Percentiles rank a stretch among this genome's conserved stretches.
Evolutionary conservation across 2,888 invertebrate species (phyloP).

Genomic region (Odontocerum albicorne): DNA sequence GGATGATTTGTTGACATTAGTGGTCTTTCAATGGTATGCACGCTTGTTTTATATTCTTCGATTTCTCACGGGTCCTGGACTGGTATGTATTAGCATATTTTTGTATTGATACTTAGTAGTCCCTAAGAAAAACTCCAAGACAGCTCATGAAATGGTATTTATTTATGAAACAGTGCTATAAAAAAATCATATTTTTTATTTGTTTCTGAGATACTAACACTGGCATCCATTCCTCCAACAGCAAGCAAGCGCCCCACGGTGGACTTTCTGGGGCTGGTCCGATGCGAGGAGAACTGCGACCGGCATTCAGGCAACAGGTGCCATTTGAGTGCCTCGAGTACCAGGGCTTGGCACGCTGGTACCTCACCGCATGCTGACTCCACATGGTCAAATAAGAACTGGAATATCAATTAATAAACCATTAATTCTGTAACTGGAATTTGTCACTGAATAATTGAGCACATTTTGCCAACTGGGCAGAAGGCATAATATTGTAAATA

Average conservation of each 20-base stretch:
- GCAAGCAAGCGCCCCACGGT: conserved; percentile 86
- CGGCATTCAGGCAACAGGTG: conserved; percentile 87
- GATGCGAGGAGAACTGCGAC: conserved; percentile 71
- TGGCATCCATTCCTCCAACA: conserved; percentile 92
- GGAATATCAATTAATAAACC: no score
- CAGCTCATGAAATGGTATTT: no score
- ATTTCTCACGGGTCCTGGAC: no score
- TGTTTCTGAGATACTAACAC: conserved; percentile 51
- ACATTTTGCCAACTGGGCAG: no score
- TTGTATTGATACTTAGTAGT: no score
- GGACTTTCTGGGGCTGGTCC: conserved; percentile 88
- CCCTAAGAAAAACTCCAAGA: no score
- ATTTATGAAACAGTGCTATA: no score
- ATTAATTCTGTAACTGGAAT: no score
- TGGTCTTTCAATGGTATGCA: neutral
- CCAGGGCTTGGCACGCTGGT: conserved; percentile 78
- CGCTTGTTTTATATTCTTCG: no score
- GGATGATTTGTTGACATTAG: neutral
- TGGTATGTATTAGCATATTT: no score
- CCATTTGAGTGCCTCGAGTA: conserved; percentile 94
- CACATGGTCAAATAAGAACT: conserved; percentile 89
- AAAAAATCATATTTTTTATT: neutral
- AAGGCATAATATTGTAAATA: no score
- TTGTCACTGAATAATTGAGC: no score
- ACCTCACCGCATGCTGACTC: conserved; percentile 67